phyloP scores from a whole-genome alignment of 2,888 invertebrate species.

The Caenorhabditis panamensis region DNA sequence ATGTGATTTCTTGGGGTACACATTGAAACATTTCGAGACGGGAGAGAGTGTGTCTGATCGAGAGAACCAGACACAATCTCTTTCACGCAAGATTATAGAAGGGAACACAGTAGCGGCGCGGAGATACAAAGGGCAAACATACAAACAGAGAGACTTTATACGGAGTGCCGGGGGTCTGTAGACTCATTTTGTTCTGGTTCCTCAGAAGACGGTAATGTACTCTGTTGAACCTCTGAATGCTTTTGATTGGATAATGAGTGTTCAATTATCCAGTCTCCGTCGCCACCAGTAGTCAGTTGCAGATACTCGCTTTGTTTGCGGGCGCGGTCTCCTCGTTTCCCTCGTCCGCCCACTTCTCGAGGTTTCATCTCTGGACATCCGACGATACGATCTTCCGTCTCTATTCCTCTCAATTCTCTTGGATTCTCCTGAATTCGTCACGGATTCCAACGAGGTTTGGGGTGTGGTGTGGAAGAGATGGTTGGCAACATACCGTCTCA shows the following conservation, averaged over 20 bases:
- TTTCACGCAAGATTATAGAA: slow-evolving; percentile 29
- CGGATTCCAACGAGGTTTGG: background rate
- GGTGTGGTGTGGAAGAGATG: background rate
- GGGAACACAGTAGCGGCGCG: slow-evolving; percentile 44
- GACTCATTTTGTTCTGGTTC: background rate
- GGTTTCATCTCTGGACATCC: slow-evolving; percentile 41
- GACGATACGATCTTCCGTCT: slow-evolving; percentile 21
- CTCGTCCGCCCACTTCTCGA: slow-evolving; percentile 24
- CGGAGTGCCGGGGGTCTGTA: too few relatives aligned
- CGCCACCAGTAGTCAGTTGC: background rate
- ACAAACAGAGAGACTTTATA: slow-evolving; percentile 21
- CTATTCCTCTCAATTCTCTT: slow-evolving; percentile 15
- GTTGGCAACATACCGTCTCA: background rate
- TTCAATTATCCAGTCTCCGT: slow-evolving; percentile 33
- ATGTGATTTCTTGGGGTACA: slow-evolving; percentile 22
- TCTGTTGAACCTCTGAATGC: too few relatives aligned
- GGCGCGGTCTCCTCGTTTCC: slow-evolving; percentile 15
- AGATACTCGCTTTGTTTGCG: slow-evolving; percentile 41
- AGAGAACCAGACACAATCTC: slow-evolving; percentile 9
- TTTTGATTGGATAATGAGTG: too few relatives aligned
- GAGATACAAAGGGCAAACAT: slow-evolving; percentile 53
- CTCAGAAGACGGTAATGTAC: too few relatives aligned
- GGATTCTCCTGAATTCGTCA: slow-evolving; percentile 3
- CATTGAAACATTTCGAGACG: background rate
- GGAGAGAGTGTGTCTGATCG: slow-evolving; percentile 3